phyloP scores from a whole-genome alignment of 2,888 invertebrate genomes.

The Camponotus fellah region DNA sequence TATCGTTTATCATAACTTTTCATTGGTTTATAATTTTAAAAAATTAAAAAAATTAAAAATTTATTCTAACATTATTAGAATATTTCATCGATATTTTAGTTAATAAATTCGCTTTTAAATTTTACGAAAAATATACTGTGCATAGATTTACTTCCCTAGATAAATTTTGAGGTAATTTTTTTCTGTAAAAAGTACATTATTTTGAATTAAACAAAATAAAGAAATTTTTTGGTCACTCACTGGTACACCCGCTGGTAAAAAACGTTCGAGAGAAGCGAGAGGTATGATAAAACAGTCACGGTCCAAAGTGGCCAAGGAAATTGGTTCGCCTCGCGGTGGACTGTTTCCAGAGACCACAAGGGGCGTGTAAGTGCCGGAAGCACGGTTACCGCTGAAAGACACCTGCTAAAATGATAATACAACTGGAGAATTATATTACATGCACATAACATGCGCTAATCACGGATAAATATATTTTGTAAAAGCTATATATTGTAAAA shows the following conservation, averaged over 20 bases:
- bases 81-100: constrained; percentile 19
- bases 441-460: background rate
- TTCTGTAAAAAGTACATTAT: background rate
- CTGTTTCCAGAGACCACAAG: constrained; percentile 84
- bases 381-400: constrained; percentile 84
- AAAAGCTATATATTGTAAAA: background rate
- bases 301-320: constrained; percentile 93
- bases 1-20: too few species aligned
- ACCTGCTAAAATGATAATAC: constrained; percentile 77
- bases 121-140: background rate
- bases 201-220: background rate
- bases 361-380: constrained; percentile 82
- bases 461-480: background rate
- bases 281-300: constrained; percentile 98
- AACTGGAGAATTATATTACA: constrained; percentile 26
- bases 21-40: background rate
- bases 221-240: constrained; percentile 86
- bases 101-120: background rate
- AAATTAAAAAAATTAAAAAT: background rate
- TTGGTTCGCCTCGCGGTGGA: constrained; percentile 89
- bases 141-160: background rate
- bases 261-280: constrained; percentile 94
- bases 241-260: constrained; percentile 96
- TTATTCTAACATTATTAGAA: background rate
- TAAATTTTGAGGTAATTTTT: background rate